Base-by-base conservation (phyloP, 2,113 vertebrate species). In the rabbit (Oryctolagus cuniculus) region DNA sequence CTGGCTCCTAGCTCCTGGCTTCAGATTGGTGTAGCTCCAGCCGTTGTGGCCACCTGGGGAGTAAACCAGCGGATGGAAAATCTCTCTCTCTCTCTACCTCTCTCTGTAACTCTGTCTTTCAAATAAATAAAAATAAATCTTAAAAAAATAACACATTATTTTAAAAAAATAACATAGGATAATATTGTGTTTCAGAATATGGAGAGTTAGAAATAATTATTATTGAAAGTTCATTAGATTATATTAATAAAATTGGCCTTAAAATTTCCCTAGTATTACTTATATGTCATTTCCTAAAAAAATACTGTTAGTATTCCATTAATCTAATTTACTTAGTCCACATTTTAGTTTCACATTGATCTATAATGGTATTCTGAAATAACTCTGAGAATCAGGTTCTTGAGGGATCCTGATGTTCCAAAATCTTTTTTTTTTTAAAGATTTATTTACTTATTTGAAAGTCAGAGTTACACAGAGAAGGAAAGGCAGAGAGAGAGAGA, bases 221-320 rank as follows among this genome's bases (percentile, higher is more conserved):
- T 69, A 63, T 64, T 69, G 16, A 4, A 83, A 31, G 69, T 81
- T 69, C 13, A 38, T 72, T 79, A 94, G 27, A 24, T 44, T 53
- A 16, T n/a, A 49, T 8, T 87, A 10, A 87, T 64, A 6, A 91
- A 85, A n/a, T 29, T 92, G 10, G 11, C 44, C 77, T 95, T 75
- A 49, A 93, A 92, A 91, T n/a, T 82, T 11, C 82, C 15, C 67
- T 67, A 63, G 10, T 75, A 83, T 63, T 85, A 77, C 11, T 90
- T 81, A 2, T 73, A 1, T 84, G 8, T 22, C 63, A 66, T 38
- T 38, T 19, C 16, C 22, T 34, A 81, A 55, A 74, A 89, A 75
- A 73, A 69, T 36, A 2, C 58, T 31, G 1, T 34, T 77, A 36
- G 10, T 31, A 3, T 83, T 87, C 10, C 9, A 74, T 77, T 70